Evolutionary conservation across 2,888 invertebrate genomes (phyloP), one percentile per base, ranked within the genome.

Genomic region (Ceramica pisi): DNA sequence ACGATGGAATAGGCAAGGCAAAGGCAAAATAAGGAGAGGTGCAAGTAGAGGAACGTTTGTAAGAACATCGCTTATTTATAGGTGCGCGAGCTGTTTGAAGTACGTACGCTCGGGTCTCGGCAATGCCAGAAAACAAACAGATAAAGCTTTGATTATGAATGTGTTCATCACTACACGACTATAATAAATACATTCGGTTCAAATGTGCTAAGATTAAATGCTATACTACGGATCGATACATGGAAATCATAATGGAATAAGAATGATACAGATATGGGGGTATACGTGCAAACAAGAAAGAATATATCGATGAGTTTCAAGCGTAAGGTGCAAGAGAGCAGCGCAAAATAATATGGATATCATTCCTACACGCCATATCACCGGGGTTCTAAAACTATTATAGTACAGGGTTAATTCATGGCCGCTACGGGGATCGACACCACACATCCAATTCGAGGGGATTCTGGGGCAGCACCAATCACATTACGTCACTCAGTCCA

Each of bases 71-170:
- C 88, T 81, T 86, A 87, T 86, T 81, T 86, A 87, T 86, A 64
- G 72, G 91, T 90, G 89, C 88, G 89, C 89, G 90, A 91, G 87
- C 89, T 63, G 81, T 84, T 78, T 85, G 86, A 89, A 89, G 89
- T 90, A 91, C 87, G 86, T 90, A 89, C 91, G 93, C 91, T 90
- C 87, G 87, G 85, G 89, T 90, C 89, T 91, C 94, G 94, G 95
- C 94, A 92, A 95, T 96, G 95, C 95, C 95, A 96, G 96, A 96
- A 96, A 96, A 96, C 95, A 96, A 96, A 95, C 95, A 95, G 95
- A 94, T 95, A 95, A 96, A 96, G 95, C 95, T 94, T 92, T 87
- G 75, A 92, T 89, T 89, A 87, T 89, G 87, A 89, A 90, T 90
- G 89, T 89, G 87, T 88, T 86, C 59, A 71, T 86, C 38, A 87